Conservation (phyloP, 2,797 vertebrate species). For the Chloroceryle amazona region DNA sequence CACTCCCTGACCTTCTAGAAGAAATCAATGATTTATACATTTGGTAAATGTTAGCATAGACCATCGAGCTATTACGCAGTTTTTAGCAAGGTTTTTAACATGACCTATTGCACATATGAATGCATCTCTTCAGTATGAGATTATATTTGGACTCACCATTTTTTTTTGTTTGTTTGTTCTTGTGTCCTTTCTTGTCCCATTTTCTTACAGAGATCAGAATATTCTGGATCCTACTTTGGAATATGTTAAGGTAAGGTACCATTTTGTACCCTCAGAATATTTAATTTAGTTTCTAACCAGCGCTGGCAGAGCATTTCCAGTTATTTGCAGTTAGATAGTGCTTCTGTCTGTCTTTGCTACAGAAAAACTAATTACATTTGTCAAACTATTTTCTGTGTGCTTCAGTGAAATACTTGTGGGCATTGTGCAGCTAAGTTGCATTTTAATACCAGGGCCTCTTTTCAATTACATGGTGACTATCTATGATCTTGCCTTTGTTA, state of each 20-base stretch:
- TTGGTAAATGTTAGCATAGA: not conserved
- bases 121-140: not conserved
- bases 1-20: not conserved
- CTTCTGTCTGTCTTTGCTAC: not conserved
- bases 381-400: not conserved
- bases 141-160: conserved; percentile 31
- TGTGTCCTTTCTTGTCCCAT: not conserved
- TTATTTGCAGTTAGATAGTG: not conserved
- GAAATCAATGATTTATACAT: not conserved
- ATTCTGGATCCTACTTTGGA: conserved; percentile 83
- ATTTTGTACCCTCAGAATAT: not conserved
- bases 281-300: not conserved
- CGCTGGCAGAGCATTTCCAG: not conserved
- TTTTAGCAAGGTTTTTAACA: not conserved
- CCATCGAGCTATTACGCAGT: not conserved
- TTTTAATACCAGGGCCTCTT: not conserved
- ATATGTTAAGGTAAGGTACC: conserved; percentile 89
- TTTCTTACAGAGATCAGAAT: conserved; percentile 78
- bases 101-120: not conserved
- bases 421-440: not conserved
- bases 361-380: not conserved
- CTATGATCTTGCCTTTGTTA: not conserved
- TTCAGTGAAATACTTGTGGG: not conserved
- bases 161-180: conserved; percentile 62
- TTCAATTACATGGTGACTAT: not conserved